These are phyloP conservation scores for Pristionchus pacificus DNA, from an alignment of 1,140 invertebrate species.

Conservation along the genomic window DNA sequence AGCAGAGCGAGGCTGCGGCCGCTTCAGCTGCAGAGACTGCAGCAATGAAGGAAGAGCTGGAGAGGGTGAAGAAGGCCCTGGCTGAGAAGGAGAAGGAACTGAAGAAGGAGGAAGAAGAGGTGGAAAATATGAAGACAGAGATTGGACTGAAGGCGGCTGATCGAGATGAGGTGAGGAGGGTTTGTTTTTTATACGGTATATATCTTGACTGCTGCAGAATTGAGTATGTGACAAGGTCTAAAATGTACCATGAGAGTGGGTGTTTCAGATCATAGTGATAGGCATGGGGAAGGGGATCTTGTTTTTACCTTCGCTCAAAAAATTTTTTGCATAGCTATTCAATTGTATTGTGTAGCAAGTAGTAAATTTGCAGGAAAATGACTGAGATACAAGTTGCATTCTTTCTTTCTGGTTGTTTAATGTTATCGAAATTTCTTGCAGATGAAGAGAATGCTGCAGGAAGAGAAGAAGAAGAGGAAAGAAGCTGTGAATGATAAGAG, in stretches of 20 bases:
- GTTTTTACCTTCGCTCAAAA: too few species aligned
- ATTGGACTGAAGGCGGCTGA: background rate
- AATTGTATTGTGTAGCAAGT: too few species aligned
- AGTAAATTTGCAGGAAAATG: too few species aligned
- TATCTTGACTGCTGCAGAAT: too few species aligned
- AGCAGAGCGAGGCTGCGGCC: too few species aligned
- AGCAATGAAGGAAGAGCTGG: background rate
- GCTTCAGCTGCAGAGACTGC: background rate
- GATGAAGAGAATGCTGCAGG: background rate
- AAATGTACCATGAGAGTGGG: too few species aligned
- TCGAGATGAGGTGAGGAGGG: background rate
- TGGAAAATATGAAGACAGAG: background rate
- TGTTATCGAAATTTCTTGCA: slow-evolving; percentile 4
- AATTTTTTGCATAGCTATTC: too few species aligned
- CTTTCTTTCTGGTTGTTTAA: background rate
- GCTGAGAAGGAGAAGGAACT: background rate
- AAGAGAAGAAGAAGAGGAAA: slow-evolving; percentile 17
- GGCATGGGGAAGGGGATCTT: too few species aligned
- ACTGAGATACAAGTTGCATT: too few species aligned
- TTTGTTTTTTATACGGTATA: too few species aligned
- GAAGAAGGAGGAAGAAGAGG: slow-evolving; percentile 7
- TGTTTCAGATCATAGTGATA: too few species aligned
- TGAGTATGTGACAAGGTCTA: too few species aligned
- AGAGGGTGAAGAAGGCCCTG: background rate
- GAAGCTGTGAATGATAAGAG: slow-evolving; percentile 2